These are phyloP conservation scores for Gopherus flavomarginatus DNA, from an alignment of 2,113 vertebrate species.

Conservation along the genomic window DNA sequence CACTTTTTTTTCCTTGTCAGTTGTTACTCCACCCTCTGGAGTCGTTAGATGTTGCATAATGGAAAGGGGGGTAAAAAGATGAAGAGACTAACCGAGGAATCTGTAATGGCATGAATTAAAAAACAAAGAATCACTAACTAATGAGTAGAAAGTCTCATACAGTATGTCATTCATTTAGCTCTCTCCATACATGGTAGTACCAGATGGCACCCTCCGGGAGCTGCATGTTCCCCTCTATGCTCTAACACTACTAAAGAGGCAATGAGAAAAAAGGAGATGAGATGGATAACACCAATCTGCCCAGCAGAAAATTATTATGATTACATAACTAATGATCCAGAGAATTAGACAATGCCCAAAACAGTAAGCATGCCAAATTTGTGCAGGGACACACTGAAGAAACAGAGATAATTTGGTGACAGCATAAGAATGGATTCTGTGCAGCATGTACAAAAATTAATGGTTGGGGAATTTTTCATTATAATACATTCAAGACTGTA, in stretches of 20 bases:
- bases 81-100: slow-evolving; percentile 4
- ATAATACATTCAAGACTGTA: background rate
- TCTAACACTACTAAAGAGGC: slow-evolving; percentile 65
- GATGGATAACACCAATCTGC: slow-evolving; percentile 70
- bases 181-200: slow-evolving; percentile 58
- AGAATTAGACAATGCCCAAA: slow-evolving; percentile 76
- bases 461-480: background rate
- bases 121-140: slow-evolving; percentile 47
- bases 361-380: slow-evolving; percentile 57
- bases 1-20: background rate
- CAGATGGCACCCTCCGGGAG: slow-evolving; percentile 80
- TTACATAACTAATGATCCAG: slow-evolving; percentile 80
- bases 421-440: background rate
- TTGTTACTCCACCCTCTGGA: background rate
- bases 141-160: slow-evolving; percentile 60
- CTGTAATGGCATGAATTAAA: slow-evolving; percentile 25
- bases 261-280: slow-evolving; percentile 62
- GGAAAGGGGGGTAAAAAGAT: background rate
- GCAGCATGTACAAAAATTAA: background rate
- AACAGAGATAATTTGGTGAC: slow-evolving; percentile 10
- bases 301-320: slow-evolving; percentile 78
- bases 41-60: background rate
- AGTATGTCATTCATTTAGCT: slow-evolving; percentile 70
- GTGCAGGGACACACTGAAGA: slow-evolving; percentile 53
- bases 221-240: slow-evolving; percentile 64